Base-by-base conservation (phyloP, 2,888 invertebrate genomes). In the Seira sanloemensis region DNA sequence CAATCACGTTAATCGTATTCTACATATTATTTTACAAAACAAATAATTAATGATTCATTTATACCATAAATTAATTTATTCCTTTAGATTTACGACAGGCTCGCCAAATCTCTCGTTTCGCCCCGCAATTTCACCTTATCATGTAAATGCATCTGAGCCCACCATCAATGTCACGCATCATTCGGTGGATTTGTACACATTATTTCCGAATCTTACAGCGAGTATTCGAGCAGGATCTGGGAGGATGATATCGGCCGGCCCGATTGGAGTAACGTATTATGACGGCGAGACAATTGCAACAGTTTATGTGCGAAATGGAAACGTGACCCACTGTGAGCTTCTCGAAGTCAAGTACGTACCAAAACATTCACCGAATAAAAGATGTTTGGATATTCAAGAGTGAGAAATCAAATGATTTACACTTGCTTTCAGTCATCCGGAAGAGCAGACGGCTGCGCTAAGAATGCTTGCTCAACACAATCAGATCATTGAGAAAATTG, bases 341-440 rank as follows among this genome's bases (percentile, higher is more conserved):
- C 95, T 97, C 90, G 97, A 97, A 93, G 95, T 96, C 88, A 94
- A 94, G 97, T 97, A 92, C 96, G 96, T 95, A 62, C 1, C 1
- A 12, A 7, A 19, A 18, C 23, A n/a, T 62, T n/a, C 18, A 5
- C 62, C 19, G 18, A 26, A 27, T 62, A 18, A 25, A 26, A 73
- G 2, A 18, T 23, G 19, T 12, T 62, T 26, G 24, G 19, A 4
- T 2, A 68, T 19, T 19, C 18, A 37, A 62, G 24, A 23, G n/a
- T 74, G 2, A 65, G 76, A 23, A 1, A 4, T 68, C 12, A 50
- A 23, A 26, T 46, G 27, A 26, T 46, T 37, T 68, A 9, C 25
- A 19, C 12, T 25, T 76, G 58, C 50, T 23, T 66, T 46, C 91
- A 96, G 96, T 90, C 94, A 95, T 90, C 94, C 94, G 26, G 93